Conservation (phyloP, 2,113 vertebrate species). For the Mixornis gularis region DNA sequence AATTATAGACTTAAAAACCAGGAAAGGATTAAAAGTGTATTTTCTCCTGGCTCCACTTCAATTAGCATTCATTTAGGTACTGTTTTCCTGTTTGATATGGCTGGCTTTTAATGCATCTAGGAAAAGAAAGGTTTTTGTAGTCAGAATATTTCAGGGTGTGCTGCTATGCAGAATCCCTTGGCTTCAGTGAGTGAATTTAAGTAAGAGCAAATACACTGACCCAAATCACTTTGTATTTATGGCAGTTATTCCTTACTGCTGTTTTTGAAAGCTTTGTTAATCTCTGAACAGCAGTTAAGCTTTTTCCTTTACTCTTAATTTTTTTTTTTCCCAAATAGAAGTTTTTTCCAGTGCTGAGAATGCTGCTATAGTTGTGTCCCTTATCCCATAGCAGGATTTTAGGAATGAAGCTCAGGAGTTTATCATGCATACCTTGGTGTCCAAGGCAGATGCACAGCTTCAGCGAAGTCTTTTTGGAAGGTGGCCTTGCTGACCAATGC, state of each 20-base stretch:
- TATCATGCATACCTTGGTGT: background rate
- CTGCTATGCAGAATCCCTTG: background rate
- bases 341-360: background rate
- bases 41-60: background rate
- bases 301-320: background rate
- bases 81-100: background rate
- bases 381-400: background rate
- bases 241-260: background rate
- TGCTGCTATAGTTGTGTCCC: background rate
- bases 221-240: background rate
- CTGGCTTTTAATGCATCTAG: background rate
- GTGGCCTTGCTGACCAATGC: background rate
- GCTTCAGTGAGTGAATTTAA: background rate
- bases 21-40: background rate
- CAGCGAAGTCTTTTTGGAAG: background rate
- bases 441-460: accelerated
- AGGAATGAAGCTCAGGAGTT: background rate
- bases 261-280: background rate
- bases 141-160: background rate
- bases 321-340: background rate
- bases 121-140: background rate
- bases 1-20: background rate
- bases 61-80: background rate
- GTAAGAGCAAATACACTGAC: background rate
- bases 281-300: background rate